Evolutionary conservation across 2,888 invertebrate species (phyloP).

Genomic region (Drosophila peninsularis): DNA sequence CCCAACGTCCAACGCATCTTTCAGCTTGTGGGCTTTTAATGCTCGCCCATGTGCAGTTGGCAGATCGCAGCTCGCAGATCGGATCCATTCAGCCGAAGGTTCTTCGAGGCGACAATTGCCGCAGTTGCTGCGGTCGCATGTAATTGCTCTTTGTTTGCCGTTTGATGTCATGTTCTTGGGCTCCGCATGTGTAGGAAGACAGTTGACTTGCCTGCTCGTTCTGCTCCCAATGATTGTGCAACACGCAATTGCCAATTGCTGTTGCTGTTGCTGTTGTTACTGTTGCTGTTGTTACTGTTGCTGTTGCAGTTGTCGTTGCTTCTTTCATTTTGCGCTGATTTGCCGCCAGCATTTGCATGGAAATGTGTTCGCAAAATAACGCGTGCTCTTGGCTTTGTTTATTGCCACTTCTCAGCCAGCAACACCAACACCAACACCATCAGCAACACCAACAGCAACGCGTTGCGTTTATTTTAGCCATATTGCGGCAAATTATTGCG

Average conservation of each 20-base stretch:
- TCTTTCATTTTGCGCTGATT: slow-evolving; percentile 72
- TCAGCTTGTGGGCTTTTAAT: slow-evolving; percentile 62
- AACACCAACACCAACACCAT: slow-evolving; percentile 18
- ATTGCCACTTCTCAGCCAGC: slow-evolving; percentile 53
- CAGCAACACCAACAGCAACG: slow-evolving; percentile 1
- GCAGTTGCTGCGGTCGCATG: slow-evolving; percentile 41
- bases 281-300: slow-evolving; percentile 11
- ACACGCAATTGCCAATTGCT: slow-evolving; percentile 70
- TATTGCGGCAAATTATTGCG: slow-evolving; percentile 71
- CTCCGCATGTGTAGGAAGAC: slow-evolving; percentile 63
- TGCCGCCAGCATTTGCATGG: slow-evolving; percentile 74
- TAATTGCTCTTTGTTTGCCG: slow-evolving; percentile 78
- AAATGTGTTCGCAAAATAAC: slow-evolving; percentile 71
- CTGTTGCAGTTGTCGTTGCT: slow-evolving; percentile 36
- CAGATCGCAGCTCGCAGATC: slow-evolving; percentile 20
- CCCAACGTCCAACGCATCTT: slow-evolving; percentile 67
- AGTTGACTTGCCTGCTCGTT: slow-evolving; percentile 35
- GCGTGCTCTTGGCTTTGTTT: slow-evolving; percentile 75
- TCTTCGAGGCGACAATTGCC: slow-evolving; percentile 31
- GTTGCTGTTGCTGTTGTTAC: slow-evolving; percentile 4
- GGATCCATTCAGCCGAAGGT: slow-evolving; percentile 19
- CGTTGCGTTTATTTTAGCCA: slow-evolving; percentile 71
- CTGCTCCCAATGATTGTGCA: slow-evolving; percentile 71
- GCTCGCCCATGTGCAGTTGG: slow-evolving; percentile 64
- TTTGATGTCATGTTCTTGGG: slow-evolving; percentile 75